A percentile compares a stretch with the other conserved stretches of the same genome.
These are phyloP conservation scores for Hippocampus mohnikei DNA, from an alignment of 2,113 vertebrate species.

Conservation along the genomic window DNA sequence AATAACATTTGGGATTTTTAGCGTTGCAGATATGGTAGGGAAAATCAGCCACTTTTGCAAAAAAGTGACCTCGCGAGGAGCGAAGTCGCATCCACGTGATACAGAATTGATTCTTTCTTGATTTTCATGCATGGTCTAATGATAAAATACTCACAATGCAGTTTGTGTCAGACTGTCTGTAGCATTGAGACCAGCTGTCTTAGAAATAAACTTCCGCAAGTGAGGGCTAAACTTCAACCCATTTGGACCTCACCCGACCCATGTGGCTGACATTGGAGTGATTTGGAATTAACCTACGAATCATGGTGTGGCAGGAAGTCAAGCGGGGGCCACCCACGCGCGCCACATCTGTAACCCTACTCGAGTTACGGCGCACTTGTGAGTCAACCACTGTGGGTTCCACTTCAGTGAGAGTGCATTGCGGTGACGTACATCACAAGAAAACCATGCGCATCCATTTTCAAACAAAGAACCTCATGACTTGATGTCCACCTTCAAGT, in stretches of 20 bases:
- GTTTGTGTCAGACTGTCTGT: neutral
- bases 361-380: conserved; percentile 36
- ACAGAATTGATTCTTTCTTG: neutral
- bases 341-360: conserved; percentile 37
- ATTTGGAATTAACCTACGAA: conserved; percentile 45
- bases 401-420: neutral
- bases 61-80: too few relatives aligned
- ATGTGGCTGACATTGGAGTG: conserved; percentile 32
- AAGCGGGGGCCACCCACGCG: conserved; percentile 29
- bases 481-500: neutral
- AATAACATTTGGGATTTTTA: too few relatives aligned
- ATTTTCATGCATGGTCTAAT: neutral
- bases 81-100: too few relatives aligned
- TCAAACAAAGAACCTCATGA: neutral
- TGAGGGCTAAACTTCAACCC: conserved; percentile 5
- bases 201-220: conserved; percentile 17
- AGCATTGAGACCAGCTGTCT: conserved; percentile 7
- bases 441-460: neutral
- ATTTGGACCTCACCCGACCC: conserved; percentile 21
- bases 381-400: neutral
- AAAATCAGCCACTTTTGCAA: too few relatives aligned
- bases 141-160: neutral
- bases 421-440: neutral
- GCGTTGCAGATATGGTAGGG: too few relatives aligned
- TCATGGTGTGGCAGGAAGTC: conserved; percentile 31